Evolutionary conservation across 30 jellyfish, hydroid and myxozoan genomes (phyloP).

Genomic region (Hydractinia echinata): DNA sequence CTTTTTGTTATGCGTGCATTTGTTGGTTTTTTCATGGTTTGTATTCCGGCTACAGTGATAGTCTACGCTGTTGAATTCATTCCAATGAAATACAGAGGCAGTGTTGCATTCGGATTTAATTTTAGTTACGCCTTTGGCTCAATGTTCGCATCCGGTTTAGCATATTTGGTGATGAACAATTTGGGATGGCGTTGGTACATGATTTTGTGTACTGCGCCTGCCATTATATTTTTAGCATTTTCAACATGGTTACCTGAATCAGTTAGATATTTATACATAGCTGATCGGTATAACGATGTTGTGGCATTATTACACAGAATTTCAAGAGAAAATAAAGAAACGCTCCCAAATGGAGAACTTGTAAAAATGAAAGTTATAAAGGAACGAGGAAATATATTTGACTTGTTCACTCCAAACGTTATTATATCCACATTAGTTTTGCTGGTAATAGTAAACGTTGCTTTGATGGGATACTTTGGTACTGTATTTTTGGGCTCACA

Average conservation of each 20-base stretch:
- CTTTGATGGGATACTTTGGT: no score
- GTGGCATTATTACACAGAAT: neutral
- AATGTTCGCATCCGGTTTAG: neutral
- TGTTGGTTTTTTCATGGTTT: neutral
- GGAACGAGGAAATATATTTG: no score
- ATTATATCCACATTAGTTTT: no score
- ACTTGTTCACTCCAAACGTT: no score
- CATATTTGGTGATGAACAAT: neutral
- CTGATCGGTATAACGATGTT: neutral
- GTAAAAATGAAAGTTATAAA: neutral
- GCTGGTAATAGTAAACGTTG: no score
- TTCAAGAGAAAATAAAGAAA: neutral
- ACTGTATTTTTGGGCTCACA: no score
- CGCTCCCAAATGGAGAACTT: neutral
- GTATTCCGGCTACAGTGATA: neutral
- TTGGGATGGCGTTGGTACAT: neutral
- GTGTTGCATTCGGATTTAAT: neutral
- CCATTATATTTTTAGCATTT: neutral
- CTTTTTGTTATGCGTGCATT: neutral
- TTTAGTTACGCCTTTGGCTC: neutral
- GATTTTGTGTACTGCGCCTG: neutral
- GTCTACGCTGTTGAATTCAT: neutral
- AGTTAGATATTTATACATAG: neutral
- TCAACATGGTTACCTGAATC: conserved; percentile 14
- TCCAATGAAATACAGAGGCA: neutral